phyloP scores from a whole-genome alignment of 2,888 invertebrate species.

The Rhagophthalmus giganteus region DNA sequence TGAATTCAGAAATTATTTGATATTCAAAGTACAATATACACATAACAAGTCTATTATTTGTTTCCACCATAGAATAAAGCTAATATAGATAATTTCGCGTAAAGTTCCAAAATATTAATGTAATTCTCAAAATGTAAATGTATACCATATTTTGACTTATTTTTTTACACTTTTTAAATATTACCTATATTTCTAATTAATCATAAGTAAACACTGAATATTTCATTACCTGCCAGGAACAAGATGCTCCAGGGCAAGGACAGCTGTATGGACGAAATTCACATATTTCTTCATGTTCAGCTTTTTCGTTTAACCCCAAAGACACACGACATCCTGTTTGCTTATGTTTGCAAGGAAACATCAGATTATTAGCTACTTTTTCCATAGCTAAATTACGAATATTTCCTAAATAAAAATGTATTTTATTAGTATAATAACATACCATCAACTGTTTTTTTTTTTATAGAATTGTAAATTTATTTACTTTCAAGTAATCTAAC shows the following conservation, averaged over 20 bases:
- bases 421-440: background rate
- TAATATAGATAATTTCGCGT: no score
- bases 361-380: constrained; percentile 96
- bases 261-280: constrained; percentile 98
- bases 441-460: background rate
- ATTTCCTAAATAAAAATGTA: constrained; percentile 63
- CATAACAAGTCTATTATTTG: no score
- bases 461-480: background rate
- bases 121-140: no score
- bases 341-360: constrained; percentile 99
- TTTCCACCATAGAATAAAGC: no score
- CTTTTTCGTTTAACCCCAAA: constrained; percentile 94
- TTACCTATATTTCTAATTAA: background rate
- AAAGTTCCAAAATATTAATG: no score
- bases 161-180: no score
- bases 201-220: background rate
- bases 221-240: constrained; percentile 89
- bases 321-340: constrained; percentile 92
- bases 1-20: no score
- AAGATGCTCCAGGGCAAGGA: constrained; percentile 99
- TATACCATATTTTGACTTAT: no score
- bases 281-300: constrained; percentile 97
- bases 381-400: constrained; percentile 99
- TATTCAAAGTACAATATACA: no score
- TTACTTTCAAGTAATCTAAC: background rate